Base-by-base conservation (phyloP, 92 coral and sea anemone species). In the Siderastrea radians region DNA sequence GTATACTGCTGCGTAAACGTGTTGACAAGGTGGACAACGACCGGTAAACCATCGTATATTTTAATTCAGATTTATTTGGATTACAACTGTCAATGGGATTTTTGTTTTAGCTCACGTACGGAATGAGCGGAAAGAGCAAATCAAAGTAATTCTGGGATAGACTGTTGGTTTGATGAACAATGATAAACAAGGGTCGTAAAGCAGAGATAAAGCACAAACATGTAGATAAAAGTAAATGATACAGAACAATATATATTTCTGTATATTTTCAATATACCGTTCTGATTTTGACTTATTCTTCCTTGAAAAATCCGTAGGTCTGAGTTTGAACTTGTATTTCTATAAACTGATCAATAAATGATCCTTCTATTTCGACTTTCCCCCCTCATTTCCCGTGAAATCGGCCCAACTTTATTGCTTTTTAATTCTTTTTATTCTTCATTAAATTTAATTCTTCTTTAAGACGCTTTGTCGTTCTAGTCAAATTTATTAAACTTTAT, bases 101-200 rank as follows among this genome's bases (percentile, higher is more conserved):
- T 55, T 14, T 55, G 61, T 7, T 55, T 7, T 55, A 2, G 9
- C 10, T 55, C 12, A 2, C 12, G 61, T 61, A 19, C n/a, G n/a
- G 19, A 61, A 14, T 61, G 19, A 61, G n/a, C 17, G 15, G 26
- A 14, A 3, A 3, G 66, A 16, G 10, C 10, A 6, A 53, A 5
- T 53, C 57, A 53, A 1, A 10, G 10, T 53, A 74, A 53, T 9
- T 53, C 17, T 1, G 38, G 19, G 62, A 74, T 74, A 59, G 47
- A 45, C 57, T 51, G 8, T 73, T 17, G 49, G 62, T 10, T 74
- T 13, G 47, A 62, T 52, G 52, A 74, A 74, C 79, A 74, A 74
- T 9, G 0, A 8, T 47, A 3, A 14, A 7, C 26, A 13, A 13
- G 3, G 43, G 45, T 26, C 62, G 44, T 74, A 74, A 74, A 53